Base-by-base conservation (phyloP, 2,888 invertebrate genomes). In the Lapara coniferarum region DNA sequence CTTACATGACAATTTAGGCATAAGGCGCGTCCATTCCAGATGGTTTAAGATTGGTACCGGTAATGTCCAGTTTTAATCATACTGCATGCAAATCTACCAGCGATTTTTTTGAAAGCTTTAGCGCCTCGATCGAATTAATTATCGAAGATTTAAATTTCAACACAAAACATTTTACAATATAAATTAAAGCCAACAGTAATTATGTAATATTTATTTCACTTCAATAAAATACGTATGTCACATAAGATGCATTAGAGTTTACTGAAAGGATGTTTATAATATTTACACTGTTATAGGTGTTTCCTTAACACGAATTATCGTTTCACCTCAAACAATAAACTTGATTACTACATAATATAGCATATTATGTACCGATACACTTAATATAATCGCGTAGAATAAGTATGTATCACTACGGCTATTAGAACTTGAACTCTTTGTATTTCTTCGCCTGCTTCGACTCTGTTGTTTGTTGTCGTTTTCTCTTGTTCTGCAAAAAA, bases 381-480 rank as follows among this genome's bases (percentile, higher is more conserved):
- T 77, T 79, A 79, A 70, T 72, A 75, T 73, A 69, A 73, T 49
- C 7, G 49, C 19, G 19, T 49, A 59, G 10, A 70, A 44, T 52
- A 68, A 74, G 75, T 68, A 71, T 78, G 75, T 75, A 77, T 69
- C 63, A 67, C 55, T 75, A 78, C 70, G 72, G 76, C 76, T 75
- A 76, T 82, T 91, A 99, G 95, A 99, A 99, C 89, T 99, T 99
- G 94, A 99, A 99, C 88, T 99, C 99, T 91, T 99, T 99, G 95
- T 99, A 99, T 93, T 99, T 99, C 94, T 99, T 99, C 14, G 98
- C 97, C 78, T 97, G 96, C 88, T 98, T 98, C 6, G 97, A 96
- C 78, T 98, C 97, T 83, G 97, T 97, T 76, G 97, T 97, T 87
- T 97, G 97, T 78, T 98, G 98, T 72, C 98, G 95, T 89, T 99